phyloP scores from a whole-genome alignment of 2,797 vertebrate species.

The Toxotes lorentzi region DNA sequence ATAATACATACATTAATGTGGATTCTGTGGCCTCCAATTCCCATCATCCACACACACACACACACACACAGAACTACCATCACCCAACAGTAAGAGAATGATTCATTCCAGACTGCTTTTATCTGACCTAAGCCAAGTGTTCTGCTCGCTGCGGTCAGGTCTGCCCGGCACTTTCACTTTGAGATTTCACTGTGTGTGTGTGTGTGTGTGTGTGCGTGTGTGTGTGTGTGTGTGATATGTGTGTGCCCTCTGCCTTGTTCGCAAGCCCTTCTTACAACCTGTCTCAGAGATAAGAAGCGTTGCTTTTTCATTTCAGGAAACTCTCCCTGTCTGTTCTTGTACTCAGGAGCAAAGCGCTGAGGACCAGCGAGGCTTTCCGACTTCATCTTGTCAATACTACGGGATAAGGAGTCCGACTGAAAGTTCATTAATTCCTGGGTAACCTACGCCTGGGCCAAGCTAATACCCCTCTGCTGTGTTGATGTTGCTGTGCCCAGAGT shows the following conservation, averaged over 20 bases:
- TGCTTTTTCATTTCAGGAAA: slow-evolving; percentile 68
- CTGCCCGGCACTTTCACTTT: slow-evolving; percentile 48
- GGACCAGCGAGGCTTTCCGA: slow-evolving; percentile 68
- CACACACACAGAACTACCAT: slow-evolving; percentile 4
- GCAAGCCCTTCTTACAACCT: slow-evolving; percentile 66
- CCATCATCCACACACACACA: neutral
- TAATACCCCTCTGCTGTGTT: slow-evolving; percentile 76
- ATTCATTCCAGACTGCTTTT: slow-evolving; percentile 67
- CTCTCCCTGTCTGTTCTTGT: slow-evolving; percentile 57
- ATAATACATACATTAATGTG: slow-evolving; percentile 8
- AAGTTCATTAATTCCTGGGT: slow-evolving; percentile 82
- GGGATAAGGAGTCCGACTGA: slow-evolving; percentile 76
- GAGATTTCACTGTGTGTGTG: slow-evolving; percentile 47
- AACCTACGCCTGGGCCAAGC: slow-evolving; percentile 73
- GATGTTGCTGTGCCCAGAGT: slow-evolving; percentile 79
- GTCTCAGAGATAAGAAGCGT: slow-evolving; percentile 72
- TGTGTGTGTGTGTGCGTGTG: slow-evolving; percentile 44
- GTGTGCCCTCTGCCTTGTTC: slow-evolving; percentile 68
- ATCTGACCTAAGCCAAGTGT: slow-evolving; percentile 70
- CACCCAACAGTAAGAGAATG: slow-evolving; percentile 41
- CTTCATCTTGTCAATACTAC: slow-evolving; percentile 77
- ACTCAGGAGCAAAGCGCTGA: slow-evolving; percentile 53
- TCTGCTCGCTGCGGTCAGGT: slow-evolving; percentile 62
- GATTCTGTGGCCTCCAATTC: slow-evolving; percentile 15
- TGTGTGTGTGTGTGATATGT: slow-evolving; percentile 37